Base-by-base conservation (phyloP, 2,797 vertebrate genomes). In the Megaceryle alcyon region DNA sequence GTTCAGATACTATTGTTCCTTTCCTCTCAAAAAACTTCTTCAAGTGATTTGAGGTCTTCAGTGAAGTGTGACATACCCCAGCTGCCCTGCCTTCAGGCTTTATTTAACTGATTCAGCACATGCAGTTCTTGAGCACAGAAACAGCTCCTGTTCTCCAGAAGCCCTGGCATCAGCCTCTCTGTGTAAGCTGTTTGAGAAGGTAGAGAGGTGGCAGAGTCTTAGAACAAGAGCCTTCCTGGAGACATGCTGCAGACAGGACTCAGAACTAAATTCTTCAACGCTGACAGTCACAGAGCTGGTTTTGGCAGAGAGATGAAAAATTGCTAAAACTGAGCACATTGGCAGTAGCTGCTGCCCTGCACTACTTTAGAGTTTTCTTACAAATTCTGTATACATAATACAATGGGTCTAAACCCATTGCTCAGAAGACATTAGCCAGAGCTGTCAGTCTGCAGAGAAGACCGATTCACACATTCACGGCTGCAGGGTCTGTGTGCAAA, bases 21-120 rank as follows among this genome's bases (percentile, higher is more conserved):
- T 81, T 90, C 84, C 59, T 70, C 22, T 82, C 19, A 61, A 73
- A 49, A 93, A 91, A 79, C 41, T 73, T 79, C 53, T 96, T 85
- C 39, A 60, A 76, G 82, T 66, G 70, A 65, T 81, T 81, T 78
- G 87, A 88, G 80, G 60, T 86, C 41, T 80, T 63, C 80, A 83
- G 25, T 65, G 70, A 88, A 80, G 70, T 84, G 63, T 82, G 59
- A 49, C 14, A 6, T 64, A 77, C 19, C 43, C 54, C 80, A 90
- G 91, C 85, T 92, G 91, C 56, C 70, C 44, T 60, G 63, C 75
- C 72, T 9, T 33, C 21, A 46, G 82, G 66, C 35, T 49, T 83
- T 83, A 9, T 92, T 95, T 90, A 41, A 75, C 69, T 88, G 66
- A 71, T 80, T 86, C 73, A 68, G 60, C 73, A 60, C 14, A 9